A percentile compares a stretch with the other conserved stretches of the same genome.
phyloP scores from a whole-genome alignment of 2,113 vertebrate genomes.

The Phylloscopus trochiloides region DNA sequence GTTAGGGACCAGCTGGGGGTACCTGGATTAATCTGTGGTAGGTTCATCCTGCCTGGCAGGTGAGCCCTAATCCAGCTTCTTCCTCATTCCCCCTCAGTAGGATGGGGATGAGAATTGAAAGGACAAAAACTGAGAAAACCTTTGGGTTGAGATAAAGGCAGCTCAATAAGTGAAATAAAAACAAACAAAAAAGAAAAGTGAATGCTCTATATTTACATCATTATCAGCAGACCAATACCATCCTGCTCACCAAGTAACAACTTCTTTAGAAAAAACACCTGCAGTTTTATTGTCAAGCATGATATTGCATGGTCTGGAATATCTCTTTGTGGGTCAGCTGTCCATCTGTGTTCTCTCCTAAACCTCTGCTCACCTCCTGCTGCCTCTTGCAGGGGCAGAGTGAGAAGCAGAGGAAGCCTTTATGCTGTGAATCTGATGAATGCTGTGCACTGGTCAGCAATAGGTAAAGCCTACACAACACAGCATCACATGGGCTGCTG shows the following conservation, averaged over 20 bases:
- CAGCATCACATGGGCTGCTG: background rate
- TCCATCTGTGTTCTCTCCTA: background rate
- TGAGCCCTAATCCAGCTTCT: background rate
- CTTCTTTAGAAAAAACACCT: background rate
- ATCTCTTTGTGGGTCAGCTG: background rate
- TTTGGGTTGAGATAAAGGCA: background rate
- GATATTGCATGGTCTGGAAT: background rate
- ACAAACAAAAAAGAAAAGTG: no score
- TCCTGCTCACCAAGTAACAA: accelerated
- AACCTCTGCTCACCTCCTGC: background rate
- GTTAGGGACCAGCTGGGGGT: accelerated
- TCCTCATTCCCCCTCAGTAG: background rate
- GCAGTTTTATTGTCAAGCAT: background rate
- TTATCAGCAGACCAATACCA: accelerated
- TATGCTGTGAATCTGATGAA: background rate
- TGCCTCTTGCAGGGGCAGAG: background rate
- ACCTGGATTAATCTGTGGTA: background rate
- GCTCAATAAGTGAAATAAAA: background rate
- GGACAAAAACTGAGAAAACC: background rate
- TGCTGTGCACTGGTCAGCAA: background rate
- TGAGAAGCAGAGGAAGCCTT: background rate
- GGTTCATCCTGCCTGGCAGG: background rate
- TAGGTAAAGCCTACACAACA: no score
- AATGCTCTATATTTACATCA: background rate
- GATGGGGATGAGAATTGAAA: background rate